Evolutionary conservation across 2,113 vertebrate genomes (phyloP).

Genomic region (Hippolais icterina): DNA sequence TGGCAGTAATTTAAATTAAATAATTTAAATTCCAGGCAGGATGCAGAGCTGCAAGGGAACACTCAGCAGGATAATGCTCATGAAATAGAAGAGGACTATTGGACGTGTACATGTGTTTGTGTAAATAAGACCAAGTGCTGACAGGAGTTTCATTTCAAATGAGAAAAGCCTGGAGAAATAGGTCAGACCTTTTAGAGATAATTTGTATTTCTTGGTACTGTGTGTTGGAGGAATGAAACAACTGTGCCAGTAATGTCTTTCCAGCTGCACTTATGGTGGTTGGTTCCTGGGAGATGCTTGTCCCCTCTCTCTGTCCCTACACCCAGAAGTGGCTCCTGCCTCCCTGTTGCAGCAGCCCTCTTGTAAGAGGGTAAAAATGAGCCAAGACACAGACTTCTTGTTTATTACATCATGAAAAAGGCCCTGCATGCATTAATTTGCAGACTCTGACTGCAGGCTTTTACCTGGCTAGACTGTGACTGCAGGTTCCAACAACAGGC

Average conservation of each 20-base stretch:
- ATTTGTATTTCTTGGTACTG: neutral
- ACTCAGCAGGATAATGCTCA: neutral
- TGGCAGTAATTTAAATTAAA: too few species aligned
- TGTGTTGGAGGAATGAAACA: neutral
- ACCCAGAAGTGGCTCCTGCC: rapidly evolving
- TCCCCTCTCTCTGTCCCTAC: neutral
- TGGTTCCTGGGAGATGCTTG: neutral
- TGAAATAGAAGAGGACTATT: neutral
- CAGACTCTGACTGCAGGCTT: neutral
- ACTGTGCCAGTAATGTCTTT: neutral
- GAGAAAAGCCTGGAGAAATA: neutral
- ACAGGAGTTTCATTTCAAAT: neutral
- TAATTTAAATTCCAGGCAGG: neutral
- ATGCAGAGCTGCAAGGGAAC: neutral
- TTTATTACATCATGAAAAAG: neutral
- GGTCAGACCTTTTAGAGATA: neutral
- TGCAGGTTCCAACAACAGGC: neutral
- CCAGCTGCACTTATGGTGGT: rapidly evolving
- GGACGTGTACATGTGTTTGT: neutral
- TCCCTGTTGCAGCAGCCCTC: neutral
- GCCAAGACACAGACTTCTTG: neutral
- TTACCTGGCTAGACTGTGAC: neutral
- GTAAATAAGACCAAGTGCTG: neutral
- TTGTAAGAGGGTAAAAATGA: neutral
- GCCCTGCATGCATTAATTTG: neutral